phyloP scores from a whole-genome alignment of 2,888 invertebrate species.

The Lithophane ornitopus region DNA sequence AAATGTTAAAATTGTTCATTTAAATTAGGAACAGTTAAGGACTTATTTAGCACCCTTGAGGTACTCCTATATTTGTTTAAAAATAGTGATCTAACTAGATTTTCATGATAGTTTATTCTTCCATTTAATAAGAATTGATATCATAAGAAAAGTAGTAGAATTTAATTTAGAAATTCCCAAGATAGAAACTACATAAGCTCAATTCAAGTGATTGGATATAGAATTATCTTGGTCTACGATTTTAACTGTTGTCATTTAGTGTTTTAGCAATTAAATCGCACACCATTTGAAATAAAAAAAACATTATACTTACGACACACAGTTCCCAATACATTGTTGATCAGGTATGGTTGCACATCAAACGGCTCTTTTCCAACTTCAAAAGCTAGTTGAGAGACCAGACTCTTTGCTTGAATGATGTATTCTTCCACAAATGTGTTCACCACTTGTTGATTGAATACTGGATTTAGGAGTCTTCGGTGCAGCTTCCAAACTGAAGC shows the following conservation, averaged over 20 bases:
- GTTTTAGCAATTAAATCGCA: background rate
- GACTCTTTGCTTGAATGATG: conserved; percentile 63
- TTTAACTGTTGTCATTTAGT: background rate
- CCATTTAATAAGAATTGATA: background rate
- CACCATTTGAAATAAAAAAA: background rate
- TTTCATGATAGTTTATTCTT: background rate
- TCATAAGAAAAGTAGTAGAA: background rate
- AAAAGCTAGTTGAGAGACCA: conserved; percentile 55
- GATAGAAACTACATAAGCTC: background rate
- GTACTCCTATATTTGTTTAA: background rate
- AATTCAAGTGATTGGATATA: background rate
- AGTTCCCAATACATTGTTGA: conserved; percentile 60
- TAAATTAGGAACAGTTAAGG: background rate
- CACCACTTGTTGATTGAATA: conserved; percentile 68
- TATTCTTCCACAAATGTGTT: conserved; percentile 64
- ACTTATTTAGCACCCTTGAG: background rate
- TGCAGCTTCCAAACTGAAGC: too few species aligned
- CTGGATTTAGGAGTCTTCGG: too few species aligned
- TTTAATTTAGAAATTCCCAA: background rate
- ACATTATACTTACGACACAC: conserved; percentile 68
- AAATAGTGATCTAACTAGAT: background rate
- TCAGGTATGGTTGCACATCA: conserved; percentile 61
- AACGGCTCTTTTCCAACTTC: conserved; percentile 64
- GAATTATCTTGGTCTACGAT: background rate
- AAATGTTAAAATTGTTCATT: background rate